Evolutionary conservation across 2,113 vertebrate genomes (phyloP), one percentile per base, ranked within the genome.

Genomic region (Zosterops pallidus): DNA sequence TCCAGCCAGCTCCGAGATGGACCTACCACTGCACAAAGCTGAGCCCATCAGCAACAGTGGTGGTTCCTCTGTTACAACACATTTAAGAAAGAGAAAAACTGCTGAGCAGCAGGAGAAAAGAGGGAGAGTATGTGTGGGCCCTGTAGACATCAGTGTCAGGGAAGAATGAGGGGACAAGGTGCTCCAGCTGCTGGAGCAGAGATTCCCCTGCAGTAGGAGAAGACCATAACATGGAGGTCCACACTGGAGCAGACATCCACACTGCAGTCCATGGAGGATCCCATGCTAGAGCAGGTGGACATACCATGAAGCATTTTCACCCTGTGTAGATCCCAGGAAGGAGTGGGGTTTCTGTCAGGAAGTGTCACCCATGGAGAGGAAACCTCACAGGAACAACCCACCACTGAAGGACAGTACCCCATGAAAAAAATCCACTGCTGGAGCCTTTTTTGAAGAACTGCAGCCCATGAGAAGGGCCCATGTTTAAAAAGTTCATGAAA

Each of bases 121-220:
- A 60, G 5, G 23, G 12, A 41, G 16, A 46, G 46, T 17, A 46
- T 41, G 9, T 23, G 21, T 49, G 10, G 69, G 5, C 17, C 7
- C 28, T 39, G 21, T 25, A 46, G 41, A 55, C 18, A 39, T 23
- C 26, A 56, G 19, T 29, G 12, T 29, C 35, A 56, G 15, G 29
- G 60, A n/a, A 69, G 11, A 21, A 83, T 10, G 17, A 35, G 13
- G 2, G 3, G 13, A 64, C 14, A 5, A 74, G 7, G 15, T 46
- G 35, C 3, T 50, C 1, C 3, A 5, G 35, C 26, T 3, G 0
- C 53, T 5, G 4, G n/a, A 31, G 20, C 9, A 52, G 39, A 83
- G 49, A 28, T 72, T 74, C 6, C 57, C 28, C 14, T 18, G 28
- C 24, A 50, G n/a, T 3, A 18, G 24, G 37, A 80, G 15, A 53